These are phyloP conservation scores for Drosophila greeni DNA, from an alignment of 2,888 invertebrate genomes.

Conservation along the genomic window DNA sequence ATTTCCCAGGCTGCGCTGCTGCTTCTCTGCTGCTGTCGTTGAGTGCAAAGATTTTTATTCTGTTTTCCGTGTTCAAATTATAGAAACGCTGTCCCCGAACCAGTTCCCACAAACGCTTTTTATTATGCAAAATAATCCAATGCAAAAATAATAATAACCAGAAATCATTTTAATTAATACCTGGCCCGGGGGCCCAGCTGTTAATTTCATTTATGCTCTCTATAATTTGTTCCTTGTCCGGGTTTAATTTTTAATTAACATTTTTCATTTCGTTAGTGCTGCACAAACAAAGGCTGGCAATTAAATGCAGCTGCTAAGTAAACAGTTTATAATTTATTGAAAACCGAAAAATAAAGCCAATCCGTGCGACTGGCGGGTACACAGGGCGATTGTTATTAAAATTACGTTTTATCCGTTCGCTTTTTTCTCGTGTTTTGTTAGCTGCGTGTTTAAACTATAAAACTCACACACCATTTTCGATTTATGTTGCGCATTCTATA, in stretches of 20 bases:
- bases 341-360: slow-evolving; percentile 6
- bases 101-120: slow-evolving; percentile 43
- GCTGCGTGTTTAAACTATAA: slow-evolving; percentile 44
- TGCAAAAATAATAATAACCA: slow-evolving; percentile 33
- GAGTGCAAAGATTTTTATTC: slow-evolving; percentile 72
- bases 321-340: slow-evolving; percentile 58
- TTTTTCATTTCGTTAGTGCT: slow-evolving; percentile 44
- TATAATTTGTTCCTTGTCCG: slow-evolving; percentile 34
- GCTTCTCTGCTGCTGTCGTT: slow-evolving; percentile 56
- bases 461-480: slow-evolving; percentile 32
- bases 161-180: slow-evolving; percentile 64
- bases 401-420: slow-evolving; percentile 23
- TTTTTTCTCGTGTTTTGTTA: slow-evolving; percentile 36
- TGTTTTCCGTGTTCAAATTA: slow-evolving; percentile 50
- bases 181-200: slow-evolving; percentile 44
- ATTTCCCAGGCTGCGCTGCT: slow-evolving; percentile 61
- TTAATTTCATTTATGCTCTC: slow-evolving; percentile 38
- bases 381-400: slow-evolving; percentile 15
- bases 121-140: slow-evolving; percentile 33
- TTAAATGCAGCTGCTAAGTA: slow-evolving; percentile 55
- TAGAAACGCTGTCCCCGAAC: slow-evolving; percentile 37
- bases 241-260: slow-evolving; percentile 45
- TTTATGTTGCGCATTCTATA: slow-evolving; percentile 54
- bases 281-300: slow-evolving; percentile 57
- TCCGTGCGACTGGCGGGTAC: slow-evolving; percentile 25